These are phyloP conservation scores for Forbesichthys agassizii DNA, from an alignment of 2,113 vertebrate genomes.

Conservation along the genomic window DNA sequence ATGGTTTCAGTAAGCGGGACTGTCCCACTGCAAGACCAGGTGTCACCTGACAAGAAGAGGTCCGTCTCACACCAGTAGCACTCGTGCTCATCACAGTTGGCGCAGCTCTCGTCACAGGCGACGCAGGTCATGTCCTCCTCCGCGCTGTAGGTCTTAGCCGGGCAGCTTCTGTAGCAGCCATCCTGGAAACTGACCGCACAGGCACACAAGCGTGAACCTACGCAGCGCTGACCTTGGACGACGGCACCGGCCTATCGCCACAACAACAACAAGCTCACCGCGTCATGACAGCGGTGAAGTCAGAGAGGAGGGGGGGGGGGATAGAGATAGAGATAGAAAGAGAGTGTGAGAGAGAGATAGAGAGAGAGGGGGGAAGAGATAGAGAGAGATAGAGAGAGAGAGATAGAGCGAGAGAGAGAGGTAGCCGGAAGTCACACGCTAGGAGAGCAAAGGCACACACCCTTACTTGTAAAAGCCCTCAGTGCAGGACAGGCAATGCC, in stretches of 20 bases:
- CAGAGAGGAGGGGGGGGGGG: background rate
- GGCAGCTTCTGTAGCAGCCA: constrained; percentile 84
- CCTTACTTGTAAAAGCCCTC: constrained; percentile 90
- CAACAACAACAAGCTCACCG: background rate
- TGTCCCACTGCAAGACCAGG: background rate
- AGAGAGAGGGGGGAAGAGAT: background rate
- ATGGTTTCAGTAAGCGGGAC: no score
- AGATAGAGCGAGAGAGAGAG: constrained; percentile 1
- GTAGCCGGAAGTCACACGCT: constrained; percentile 39
- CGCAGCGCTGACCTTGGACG: background rate
- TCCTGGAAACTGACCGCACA: constrained; percentile 81
- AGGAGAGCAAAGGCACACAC: constrained; percentile 51
- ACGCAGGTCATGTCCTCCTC: constrained; percentile 77
- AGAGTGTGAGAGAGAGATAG: no score
- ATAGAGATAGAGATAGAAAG: background rate
- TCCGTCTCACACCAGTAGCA: constrained; percentile 86
- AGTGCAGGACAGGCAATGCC: constrained; percentile 82
- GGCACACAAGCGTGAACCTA: background rate
- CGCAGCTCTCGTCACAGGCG: constrained; percentile 78
- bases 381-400: constrained; percentile 3
- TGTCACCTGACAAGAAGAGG: constrained; percentile 84
- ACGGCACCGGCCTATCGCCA: background rate
- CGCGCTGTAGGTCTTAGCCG: constrained; percentile 82
- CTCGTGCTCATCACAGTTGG: constrained; percentile 80
- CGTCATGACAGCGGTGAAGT: background rate